These are phyloP conservation scores for Chymomyza procnemis DNA, from an alignment of 2,888 invertebrate genomes.

Conservation along the genomic window DNA sequence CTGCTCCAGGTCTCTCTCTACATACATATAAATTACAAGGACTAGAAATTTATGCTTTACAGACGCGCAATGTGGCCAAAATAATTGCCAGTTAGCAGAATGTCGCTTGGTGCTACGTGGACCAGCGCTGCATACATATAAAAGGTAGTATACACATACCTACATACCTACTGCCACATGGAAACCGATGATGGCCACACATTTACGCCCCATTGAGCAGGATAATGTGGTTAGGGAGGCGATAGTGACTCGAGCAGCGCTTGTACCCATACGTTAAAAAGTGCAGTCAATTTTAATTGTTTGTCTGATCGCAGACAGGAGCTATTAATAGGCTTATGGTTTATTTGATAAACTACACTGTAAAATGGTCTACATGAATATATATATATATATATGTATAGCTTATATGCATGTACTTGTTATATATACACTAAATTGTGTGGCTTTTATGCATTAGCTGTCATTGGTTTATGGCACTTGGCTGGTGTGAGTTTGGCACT, in stretches of 20 bases:
- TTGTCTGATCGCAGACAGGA: conserved; percentile 68
- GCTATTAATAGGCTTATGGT: conserved; percentile 70
- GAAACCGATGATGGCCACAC: conserved; percentile 34
- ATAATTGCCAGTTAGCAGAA: conserved; percentile 23
- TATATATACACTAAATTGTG: conserved; percentile 15
- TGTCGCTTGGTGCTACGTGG: background rate
- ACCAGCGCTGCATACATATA: background rate
- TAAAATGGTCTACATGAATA: conserved; percentile 11
- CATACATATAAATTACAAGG: conserved; percentile 17
- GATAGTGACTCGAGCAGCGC: background rate
- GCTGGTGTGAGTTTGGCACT: conserved; percentile 20
- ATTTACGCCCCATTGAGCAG: conserved; percentile 63
- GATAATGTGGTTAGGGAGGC: background rate
- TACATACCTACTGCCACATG: conserved; percentile 6
- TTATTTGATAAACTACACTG: conserved; percentile 57
- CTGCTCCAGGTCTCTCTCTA: conserved; percentile 2
- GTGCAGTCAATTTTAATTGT: conserved; percentile 70
- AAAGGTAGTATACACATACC: background rate
- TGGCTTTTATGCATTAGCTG: conserved; percentile 55
- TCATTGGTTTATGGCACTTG: conserved; percentile 1
- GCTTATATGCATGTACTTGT: background rate
- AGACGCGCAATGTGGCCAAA: conserved; percentile 29
- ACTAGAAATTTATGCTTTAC: conserved; percentile 26
- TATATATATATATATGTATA: conserved; percentile 6
- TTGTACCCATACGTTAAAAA: conserved; percentile 46